phyloP scores from a whole-genome alignment of 2,888 invertebrate genomes.

The Empis livida region DNA sequence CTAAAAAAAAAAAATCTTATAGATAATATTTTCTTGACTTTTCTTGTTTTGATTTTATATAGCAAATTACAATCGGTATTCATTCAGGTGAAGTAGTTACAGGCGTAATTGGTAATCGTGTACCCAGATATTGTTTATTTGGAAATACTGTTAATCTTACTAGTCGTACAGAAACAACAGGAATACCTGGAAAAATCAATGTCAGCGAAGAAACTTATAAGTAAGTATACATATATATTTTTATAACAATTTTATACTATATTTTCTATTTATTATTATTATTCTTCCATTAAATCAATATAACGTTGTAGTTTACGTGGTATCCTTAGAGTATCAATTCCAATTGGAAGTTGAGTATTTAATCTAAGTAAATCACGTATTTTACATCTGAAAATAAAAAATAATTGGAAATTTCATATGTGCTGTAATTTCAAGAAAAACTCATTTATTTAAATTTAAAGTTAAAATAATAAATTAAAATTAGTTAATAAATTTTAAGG shows the following conservation, averaged over 20 bases:
- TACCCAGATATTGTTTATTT: constrained; percentile 87
- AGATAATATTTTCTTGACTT: constrained; percentile 4
- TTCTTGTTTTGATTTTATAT: constrained; percentile 18
- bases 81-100: constrained; percentile 91
- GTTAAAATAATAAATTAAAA: too few relatives aligned
- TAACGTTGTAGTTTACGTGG: constrained; percentile 55
- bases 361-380: constrained; percentile 51
- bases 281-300: constrained; percentile 61
- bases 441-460: too few relatives aligned
- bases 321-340: constrained; percentile 53
- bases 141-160: constrained; percentile 91
- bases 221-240: constrained; percentile 38
- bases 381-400: constrained; percentile 39
- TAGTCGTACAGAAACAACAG: constrained; percentile 87
- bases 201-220: constrained; percentile 85
- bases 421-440: too few relatives aligned
- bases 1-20: too few relatives aligned
- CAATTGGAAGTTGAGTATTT: constrained; percentile 61
- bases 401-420: neutral
- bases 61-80: constrained; percentile 89
- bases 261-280: neutral
- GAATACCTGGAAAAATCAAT: constrained; percentile 75
- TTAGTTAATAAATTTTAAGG: too few relatives aligned
- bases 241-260: neutral
- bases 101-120: constrained; percentile 86